Evolutionary conservation across 1,140 invertebrate species (phyloP).

Genomic region (Oedothorax gibbosus): DNA sequence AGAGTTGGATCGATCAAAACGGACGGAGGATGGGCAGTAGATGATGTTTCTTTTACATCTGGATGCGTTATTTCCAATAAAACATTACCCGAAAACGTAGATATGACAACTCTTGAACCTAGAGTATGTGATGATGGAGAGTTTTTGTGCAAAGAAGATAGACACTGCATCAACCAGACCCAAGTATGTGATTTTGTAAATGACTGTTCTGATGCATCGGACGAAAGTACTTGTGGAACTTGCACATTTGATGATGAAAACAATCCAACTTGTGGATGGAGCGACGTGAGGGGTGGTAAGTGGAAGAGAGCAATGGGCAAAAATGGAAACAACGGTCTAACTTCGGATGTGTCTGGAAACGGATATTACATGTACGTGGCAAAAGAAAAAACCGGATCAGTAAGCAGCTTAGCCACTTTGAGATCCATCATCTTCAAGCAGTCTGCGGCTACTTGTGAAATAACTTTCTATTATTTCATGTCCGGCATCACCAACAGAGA

Average conservation of each 20-base stretch:
- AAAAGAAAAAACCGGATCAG: slow-evolving; percentile 25
- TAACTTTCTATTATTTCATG: slow-evolving; percentile 59
- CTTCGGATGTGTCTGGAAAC: slow-evolving; percentile 18
- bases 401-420: slow-evolving; percentile 18
- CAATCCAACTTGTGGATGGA: slow-evolving; percentile 61
- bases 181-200: slow-evolving; percentile 61
- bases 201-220: slow-evolving; percentile 57
- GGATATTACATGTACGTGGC: slow-evolving; percentile 59
- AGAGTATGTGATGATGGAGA: slow-evolving; percentile 66
- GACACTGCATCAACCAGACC: slow-evolving; percentile 77
- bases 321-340: slow-evolving; percentile 25
- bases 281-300: slow-evolving; percentile 26
- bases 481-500: slow-evolving; percentile 40
- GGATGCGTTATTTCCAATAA: slow-evolving; percentile 62
- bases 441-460: slow-evolving; percentile 31
- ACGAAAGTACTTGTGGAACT: slow-evolving; percentile 59
- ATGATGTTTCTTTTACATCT: slow-evolving; percentile 68
- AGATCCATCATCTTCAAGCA: slow-evolving; percentile 27
- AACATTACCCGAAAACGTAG: slow-evolving; percentile 31
- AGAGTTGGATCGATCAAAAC: slow-evolving; percentile 63
- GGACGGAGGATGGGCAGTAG: slow-evolving; percentile 67
- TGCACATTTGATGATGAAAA: slow-evolving; percentile 52
- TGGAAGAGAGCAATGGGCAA: slow-evolving; percentile 50
- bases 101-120: slow-evolving; percentile 20
- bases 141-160: slow-evolving; percentile 84